Percentiles rank a stretch among this genome's conserved stretches.
Evolutionary conservation across 2,797 vertebrate species (phyloP).

Genomic region (Bradypus variegatus): DNA sequence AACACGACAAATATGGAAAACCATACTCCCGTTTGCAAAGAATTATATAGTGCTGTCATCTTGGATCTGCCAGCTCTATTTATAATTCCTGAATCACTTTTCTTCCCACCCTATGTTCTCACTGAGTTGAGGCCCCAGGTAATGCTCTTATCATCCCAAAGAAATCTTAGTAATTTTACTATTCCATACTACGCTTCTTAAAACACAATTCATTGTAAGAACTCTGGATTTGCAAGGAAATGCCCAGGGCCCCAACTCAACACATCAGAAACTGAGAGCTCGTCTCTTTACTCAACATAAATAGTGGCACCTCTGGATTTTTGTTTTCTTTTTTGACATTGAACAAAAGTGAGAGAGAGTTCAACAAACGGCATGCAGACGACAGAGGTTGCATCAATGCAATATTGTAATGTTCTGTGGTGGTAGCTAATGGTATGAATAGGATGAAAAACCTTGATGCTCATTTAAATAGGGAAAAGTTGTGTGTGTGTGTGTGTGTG

Average conservation of each 20-base stretch:
- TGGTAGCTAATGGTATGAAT: not conserved
- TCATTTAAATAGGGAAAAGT: not conserved
- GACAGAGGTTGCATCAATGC: rapidly evolving
- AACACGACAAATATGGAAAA: not conserved
- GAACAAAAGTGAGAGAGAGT: not conserved
- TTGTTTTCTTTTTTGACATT: not conserved
- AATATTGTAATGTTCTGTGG: not conserved
- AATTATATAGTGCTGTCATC: rapidly evolving
- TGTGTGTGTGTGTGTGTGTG: not conserved
- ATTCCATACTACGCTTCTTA: not conserved
- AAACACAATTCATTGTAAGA: not conserved
- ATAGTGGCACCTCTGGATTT: not conserved
- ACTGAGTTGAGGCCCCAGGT: rapidly evolving
- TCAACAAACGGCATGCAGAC: no score
- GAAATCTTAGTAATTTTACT: not conserved
- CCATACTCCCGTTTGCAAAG: not conserved
- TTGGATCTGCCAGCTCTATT: rapidly evolving
- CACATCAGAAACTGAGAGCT: not conserved
- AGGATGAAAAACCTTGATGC: not conserved
- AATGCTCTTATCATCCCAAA: not conserved
- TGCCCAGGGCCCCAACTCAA: not conserved
- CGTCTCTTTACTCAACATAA: not conserved
- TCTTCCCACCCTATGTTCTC: no score
- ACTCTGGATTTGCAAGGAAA: not conserved
- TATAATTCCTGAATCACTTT: not conserved